Evolutionary conservation across 2,113 vertebrate genomes (phyloP).

Genomic region (Diphyllodes magnificus): DNA sequence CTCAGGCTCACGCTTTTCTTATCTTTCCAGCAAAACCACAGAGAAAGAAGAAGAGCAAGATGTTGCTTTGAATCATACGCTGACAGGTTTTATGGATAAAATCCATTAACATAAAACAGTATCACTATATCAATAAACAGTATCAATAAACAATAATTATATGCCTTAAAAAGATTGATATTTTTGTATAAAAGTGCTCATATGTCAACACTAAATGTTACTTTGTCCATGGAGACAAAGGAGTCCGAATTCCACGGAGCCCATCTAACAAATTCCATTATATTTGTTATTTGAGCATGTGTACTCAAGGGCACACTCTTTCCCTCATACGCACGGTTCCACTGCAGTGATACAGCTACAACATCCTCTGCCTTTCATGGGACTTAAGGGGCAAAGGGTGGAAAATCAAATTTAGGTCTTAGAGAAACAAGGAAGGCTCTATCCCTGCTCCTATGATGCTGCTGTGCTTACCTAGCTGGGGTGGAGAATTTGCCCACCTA

Average conservation of each 20-base stretch:
- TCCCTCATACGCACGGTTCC: not conserved
- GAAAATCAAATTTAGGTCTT: not conserved
- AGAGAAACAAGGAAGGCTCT: not conserved
- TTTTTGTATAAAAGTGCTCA: not conserved
- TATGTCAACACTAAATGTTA: not conserved
- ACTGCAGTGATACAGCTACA: not conserved
- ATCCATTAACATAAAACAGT: not conserved
- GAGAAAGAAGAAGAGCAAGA: not conserved
- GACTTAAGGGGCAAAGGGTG: not conserved
- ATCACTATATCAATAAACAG: not conserved
- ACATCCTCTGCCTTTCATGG: not conserved
- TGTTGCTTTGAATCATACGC: not conserved
- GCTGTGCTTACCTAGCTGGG: not conserved
- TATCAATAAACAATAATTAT: not conserved
- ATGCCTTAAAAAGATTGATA: not conserved
- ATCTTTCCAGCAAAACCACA: not conserved
- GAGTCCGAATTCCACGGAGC: not conserved
- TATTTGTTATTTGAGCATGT: not conserved
- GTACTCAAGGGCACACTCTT: not conserved
- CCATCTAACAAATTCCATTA: not conserved
- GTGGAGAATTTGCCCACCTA: not conserved
- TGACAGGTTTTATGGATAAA: not conserved
- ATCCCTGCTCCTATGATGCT: not conserved
- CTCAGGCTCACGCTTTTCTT: not conserved
- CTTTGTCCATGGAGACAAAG: not conserved